Evolutionary conservation across 2,797 vertebrate genomes (phyloP).

Genomic region (Falco rusticolus): DNA sequence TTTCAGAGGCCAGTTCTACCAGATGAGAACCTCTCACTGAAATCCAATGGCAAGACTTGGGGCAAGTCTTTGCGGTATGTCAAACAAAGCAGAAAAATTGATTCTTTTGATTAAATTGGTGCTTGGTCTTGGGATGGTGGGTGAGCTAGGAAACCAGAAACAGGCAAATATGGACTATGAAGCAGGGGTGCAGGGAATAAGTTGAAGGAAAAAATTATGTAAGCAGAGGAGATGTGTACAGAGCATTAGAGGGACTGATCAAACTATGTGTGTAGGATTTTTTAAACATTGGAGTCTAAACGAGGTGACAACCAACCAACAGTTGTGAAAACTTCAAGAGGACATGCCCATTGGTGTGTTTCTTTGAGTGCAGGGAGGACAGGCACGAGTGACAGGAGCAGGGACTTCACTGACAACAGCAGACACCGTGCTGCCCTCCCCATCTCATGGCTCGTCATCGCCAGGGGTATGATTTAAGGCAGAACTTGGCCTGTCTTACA

Average conservation of each 20-base stretch:
- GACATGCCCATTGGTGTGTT: not conserved
- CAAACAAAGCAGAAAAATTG: not conserved
- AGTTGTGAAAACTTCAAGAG: not conserved
- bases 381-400: not conserved
- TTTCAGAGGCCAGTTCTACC: not conserved
- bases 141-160: not conserved
- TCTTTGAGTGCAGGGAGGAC: not conserved
- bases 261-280: no score
- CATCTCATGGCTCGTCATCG: fast-evolving
- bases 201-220: not conserved
- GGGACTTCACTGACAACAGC: not conserved
- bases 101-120: not conserved
- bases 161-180: not conserved
- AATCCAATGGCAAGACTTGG: not conserved
- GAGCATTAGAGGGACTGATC: not conserved
- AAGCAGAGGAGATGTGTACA: not conserved
- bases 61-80: not conserved
- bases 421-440: not conserved
- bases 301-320: not conserved
- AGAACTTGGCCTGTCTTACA: not conserved
- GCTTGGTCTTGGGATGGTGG: not conserved
- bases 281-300: not conserved
- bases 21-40: not conserved
- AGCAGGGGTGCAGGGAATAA: not conserved
- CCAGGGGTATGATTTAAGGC: not conserved